Percentiles rank a stretch among this genome's conserved stretches.
Conservation (phyloP, 1,140 invertebrate genomes). For the Rhagoletis zephyria region DNA sequence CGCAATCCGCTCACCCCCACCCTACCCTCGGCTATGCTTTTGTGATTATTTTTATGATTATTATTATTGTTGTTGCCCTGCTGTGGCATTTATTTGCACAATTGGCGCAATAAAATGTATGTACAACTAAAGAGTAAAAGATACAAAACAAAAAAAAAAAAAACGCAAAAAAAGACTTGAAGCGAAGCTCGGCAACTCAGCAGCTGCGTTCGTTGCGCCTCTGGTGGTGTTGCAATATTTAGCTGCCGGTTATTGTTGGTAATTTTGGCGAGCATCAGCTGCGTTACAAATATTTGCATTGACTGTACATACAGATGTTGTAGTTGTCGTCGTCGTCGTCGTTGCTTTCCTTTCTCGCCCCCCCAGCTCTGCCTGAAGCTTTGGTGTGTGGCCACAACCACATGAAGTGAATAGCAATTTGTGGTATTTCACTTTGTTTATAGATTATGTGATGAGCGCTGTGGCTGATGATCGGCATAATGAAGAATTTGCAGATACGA, state of each 20-base stretch:
- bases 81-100: slow-evolving; percentile 31
- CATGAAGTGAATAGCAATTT: slow-evolving; percentile 32
- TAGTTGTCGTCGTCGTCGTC: neutral
- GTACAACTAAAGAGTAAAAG: neutral
- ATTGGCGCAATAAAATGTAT: slow-evolving; percentile 4
- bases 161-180: neutral
- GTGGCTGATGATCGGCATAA: neutral
- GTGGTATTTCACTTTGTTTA: slow-evolving; percentile 35
- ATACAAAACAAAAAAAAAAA: neutral
- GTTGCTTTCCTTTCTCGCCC: neutral
- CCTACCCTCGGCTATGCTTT: neutral
- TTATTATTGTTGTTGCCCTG: slow-evolving; percentile 10
- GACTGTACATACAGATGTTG: neutral
- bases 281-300: slow-evolving; percentile 38
- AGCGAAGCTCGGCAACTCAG: neutral
- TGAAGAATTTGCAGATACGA: neutral
- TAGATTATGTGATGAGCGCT: neutral
- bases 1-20: neutral
- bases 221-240: slow-evolving; percentile 12
- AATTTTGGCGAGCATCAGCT: slow-evolving; percentile 7
- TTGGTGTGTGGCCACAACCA: neutral
- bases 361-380: neutral
- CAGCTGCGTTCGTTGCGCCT: neutral
- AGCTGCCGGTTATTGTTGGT: neutral
- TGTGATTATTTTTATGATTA: slow-evolving; percentile 20